Conservation (phyloP, 2,113 vertebrate species). For the Oryzias celebensis region DNA sequence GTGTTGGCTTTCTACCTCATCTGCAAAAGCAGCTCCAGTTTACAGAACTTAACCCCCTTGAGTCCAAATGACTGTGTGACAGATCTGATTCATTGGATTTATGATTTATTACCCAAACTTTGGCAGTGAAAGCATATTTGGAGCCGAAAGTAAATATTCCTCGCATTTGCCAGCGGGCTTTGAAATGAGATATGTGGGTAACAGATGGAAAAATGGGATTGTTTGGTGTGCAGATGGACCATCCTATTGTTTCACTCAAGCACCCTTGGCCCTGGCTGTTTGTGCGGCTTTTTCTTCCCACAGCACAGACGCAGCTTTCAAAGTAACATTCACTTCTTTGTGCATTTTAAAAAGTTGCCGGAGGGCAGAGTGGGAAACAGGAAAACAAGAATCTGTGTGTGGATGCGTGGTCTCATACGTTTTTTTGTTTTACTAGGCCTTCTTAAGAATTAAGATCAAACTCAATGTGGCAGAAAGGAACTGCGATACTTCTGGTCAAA, state of each 20-base stretch:
- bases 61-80: slow-evolving; percentile 39
- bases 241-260: slow-evolving; percentile 23
- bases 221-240: slow-evolving; percentile 7
- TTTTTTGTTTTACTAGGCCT: no score
- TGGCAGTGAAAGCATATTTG: slow-evolving; percentile 32
- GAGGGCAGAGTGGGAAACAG: no score
- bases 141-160: slow-evolving; percentile 53
- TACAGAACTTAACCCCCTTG: slow-evolving; percentile 21
- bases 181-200: slow-evolving; percentile 36
- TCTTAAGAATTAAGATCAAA: no score
- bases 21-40: slow-evolving; percentile 27
- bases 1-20: slow-evolving; percentile 28
- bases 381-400: no score
- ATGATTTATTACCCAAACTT: slow-evolving; percentile 40
- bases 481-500: no score
- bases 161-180: slow-evolving; percentile 19
- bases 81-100: slow-evolving; percentile 41
- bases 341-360: not conserved
- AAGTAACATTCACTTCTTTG: no score
- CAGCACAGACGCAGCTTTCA: not conserved
- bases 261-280: not conserved
- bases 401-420: no score
- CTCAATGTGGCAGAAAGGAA: no score
- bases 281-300: slow-evolving; percentile 1
- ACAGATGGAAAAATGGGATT: slow-evolving; percentile 20